These are phyloP conservation scores for Agapostemon virescens DNA, from an alignment of 2,888 invertebrate species.

Conservation along the genomic window DNA sequence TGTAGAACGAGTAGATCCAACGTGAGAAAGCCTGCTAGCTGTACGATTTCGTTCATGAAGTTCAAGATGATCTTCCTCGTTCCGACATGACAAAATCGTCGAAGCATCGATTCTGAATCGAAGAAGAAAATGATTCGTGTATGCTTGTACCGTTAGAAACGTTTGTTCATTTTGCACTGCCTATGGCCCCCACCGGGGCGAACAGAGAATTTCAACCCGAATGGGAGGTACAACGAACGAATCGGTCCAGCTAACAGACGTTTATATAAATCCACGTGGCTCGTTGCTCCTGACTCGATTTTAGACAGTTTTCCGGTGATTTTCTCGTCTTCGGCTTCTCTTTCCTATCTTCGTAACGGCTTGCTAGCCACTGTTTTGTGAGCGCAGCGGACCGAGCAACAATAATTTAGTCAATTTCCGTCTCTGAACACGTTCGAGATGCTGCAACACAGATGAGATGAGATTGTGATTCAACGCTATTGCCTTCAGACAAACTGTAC, in stretches of 20 bases:
- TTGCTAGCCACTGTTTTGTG: slow-evolving; percentile 25
- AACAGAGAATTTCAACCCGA: too few species aligned
- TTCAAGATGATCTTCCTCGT: not conserved
- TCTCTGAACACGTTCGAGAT: slow-evolving; percentile 34
- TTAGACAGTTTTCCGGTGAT: slow-evolving; percentile 30
- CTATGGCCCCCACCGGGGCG: not conserved
- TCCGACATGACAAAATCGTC: not conserved
- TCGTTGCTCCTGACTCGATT: slow-evolving; percentile 15
- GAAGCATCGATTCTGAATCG: not conserved
- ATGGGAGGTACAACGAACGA: not conserved
- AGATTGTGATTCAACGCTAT: slow-evolving; percentile 57
- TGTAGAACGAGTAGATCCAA: not conserved
- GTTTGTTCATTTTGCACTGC: too few species aligned
- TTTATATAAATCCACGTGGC: not conserved
- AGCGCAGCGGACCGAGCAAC: slow-evolving; percentile 42
- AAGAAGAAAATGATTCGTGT: not conserved
- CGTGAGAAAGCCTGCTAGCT: not conserved
- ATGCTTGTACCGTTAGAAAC: not conserved
- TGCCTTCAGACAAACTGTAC: slow-evolving; percentile 52
- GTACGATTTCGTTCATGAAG: not conserved
- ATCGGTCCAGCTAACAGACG: not conserved
- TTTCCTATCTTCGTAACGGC: slow-evolving; percentile 33
- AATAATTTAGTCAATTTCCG: slow-evolving; percentile 45
- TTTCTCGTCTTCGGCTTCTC: slow-evolving; percentile 21
- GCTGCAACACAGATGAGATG: slow-evolving; percentile 29